Evolutionary conservation across 1,140 invertebrate genomes (phyloP), one percentile per base, ranked within the genome.

Genomic region (Drosophila chauvacae): DNA sequence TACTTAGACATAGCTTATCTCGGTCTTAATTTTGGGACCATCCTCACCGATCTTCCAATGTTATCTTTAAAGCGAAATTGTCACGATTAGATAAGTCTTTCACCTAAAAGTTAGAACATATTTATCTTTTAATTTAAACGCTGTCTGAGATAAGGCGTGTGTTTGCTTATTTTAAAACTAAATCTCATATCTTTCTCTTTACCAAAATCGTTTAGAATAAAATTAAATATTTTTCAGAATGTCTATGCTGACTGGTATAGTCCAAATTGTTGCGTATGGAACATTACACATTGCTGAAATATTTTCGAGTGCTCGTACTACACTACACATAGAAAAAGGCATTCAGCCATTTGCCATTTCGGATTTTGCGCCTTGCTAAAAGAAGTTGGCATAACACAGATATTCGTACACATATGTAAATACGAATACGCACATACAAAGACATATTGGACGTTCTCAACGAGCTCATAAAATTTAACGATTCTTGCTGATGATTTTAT

Each of bases 401-500:
- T 18, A 39, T 18, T 11, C 35, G 23, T n/a, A 65, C 20, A 44
- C 28, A 37, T 37, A 66, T 64, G 42, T 64, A 30, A 68, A 64
- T 64, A 33, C 18, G 39, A 39, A 33, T 33, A 26, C 57, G 37
- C 30, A 50, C 37, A 64, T 53, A 65, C 62, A 53, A 70, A 70
- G 62, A 68, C 48, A 66, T 66, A 70, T 70, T 51, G 63, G 55
- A 60, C 37, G 68, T 71, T 73, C 68, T 60, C 70, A 72, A 73
- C 50, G 58, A 76, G 73, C 71, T 45, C 65, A 78, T 78, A 62
- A 70, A 78, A 71, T 78, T 78, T 78, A 70, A 78, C 77, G 41
- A 41, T 68, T 69, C 74, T 76, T 78, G 75, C 76, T 78, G 76
- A 78, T 78, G 76, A 78, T 78, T 78, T 78, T 78, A 78, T 78